phyloP scores from a whole-genome alignment of 1,140 invertebrate species.

The Orussus abietinus region DNA sequence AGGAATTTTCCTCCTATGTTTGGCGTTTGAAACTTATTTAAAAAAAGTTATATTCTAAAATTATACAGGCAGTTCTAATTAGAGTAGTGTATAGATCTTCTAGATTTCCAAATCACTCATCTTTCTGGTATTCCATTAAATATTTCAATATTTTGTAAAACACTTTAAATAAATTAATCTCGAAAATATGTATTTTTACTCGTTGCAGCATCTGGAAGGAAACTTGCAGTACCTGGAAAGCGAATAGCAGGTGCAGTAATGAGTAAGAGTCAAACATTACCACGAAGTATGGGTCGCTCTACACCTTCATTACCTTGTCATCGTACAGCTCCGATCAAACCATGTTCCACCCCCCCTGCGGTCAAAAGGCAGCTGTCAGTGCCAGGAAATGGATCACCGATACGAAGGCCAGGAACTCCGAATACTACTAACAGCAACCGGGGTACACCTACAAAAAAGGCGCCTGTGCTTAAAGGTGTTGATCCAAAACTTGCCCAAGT shows the following conservation, averaged over 20 bases:
- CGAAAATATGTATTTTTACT: no score
- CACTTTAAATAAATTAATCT: no score
- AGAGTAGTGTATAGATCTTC: no score
- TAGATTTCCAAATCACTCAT: no score
- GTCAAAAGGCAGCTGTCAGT: slow-evolving; percentile 76
- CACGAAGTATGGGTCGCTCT: slow-evolving; percentile 75
- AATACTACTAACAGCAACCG: slow-evolving; percentile 45
- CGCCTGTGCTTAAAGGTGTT: slow-evolving; percentile 65
- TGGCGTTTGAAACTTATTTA: no score
- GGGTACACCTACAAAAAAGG: slow-evolving; percentile 44
- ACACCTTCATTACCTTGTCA: slow-evolving; percentile 54
- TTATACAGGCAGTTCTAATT: no score
- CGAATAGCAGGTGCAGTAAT: slow-evolving; percentile 59
- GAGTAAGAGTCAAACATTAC: slow-evolving; percentile 79
- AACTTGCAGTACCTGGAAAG: slow-evolving; percentile 67
- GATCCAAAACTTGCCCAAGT: slow-evolving; percentile 87
- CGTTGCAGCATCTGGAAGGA: slow-evolving; percentile 65
- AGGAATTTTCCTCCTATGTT: no score
- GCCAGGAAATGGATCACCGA: slow-evolving; percentile 62
- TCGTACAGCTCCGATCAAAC: slow-evolving; percentile 61
- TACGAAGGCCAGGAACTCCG: slow-evolving; percentile 56
- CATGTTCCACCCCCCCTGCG: slow-evolving; percentile 73
- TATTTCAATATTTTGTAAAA: no score
- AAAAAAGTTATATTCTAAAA: no score
- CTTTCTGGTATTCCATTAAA: no score